Evolutionary conservation across 2,888 invertebrate species (phyloP), one percentile per base, ranked within the genome.

Genomic region (Phyllotreta cruciferae): DNA sequence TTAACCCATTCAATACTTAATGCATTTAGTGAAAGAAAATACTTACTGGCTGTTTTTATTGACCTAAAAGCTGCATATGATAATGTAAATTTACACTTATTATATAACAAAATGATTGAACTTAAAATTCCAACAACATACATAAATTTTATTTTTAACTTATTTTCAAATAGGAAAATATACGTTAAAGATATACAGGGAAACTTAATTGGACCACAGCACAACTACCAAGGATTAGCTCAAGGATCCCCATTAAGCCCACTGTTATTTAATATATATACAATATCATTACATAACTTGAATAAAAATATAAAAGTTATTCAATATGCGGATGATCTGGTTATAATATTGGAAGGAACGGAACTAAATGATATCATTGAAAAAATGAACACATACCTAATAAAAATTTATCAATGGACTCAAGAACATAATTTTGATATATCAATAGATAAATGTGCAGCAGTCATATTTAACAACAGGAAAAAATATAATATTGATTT

Each of bases 271-370:
- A 45, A 45, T 7, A 45, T 45, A n/a, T 49, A 49, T 8, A 24
- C 49, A 24, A 49, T 11, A 1, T 49, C 49, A 24, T 6, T 49
- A 24, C 49, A 49, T 24, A 7, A 49, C 6, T 35, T 49, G 1
- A 49, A 24, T 35, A 11, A 45, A n/a, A 35, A 52, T 6, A 39
- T 62, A 8, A 45, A 39, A 52, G n/a, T 65, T 0, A 35, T 65
- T 1, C 58, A 57, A 38, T 62, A 62, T 54, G 65, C 62, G 14
- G 58, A 65, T 11, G 62, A 65, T 44, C 11, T 65, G 10, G 39
- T 35, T 11, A 35, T 64, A 0, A 36, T 50, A 11, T 10, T 11
- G 1, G 36, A 10, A 36, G 45, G 52, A 14, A 6, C 9, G 36
- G n/a, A 41, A 6, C 9, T 37, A 37, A n/a, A 47, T 0, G 6